These are phyloP conservation scores for Antheraea pernyi DNA, from an alignment of 1,140 invertebrate genomes.

Conservation along the genomic window DNA sequence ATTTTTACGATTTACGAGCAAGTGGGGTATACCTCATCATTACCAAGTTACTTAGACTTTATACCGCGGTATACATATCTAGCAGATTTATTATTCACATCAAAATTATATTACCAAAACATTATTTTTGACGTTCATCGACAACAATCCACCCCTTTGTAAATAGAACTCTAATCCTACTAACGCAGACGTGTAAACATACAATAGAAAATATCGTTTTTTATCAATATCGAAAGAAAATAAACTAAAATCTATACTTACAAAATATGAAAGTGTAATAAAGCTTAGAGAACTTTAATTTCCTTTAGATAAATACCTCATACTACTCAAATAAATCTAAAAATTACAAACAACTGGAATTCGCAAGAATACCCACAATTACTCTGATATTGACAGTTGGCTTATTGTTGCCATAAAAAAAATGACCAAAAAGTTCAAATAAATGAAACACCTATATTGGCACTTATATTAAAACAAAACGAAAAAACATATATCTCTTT, in stretches of 20 bases:
- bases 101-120: background rate
- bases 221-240: conserved; percentile 13
- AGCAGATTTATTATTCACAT: background rate
- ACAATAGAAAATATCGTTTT: conserved; percentile 33
- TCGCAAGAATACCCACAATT: conserved; percentile 48
- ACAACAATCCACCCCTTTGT: conserved; percentile 68
- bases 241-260: conserved; percentile 41
- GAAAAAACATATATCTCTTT: no score
- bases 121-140: conserved; percentile 1
- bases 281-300: conserved; percentile 39
- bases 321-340: conserved; percentile 59
- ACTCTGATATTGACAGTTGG: conserved; percentile 28
- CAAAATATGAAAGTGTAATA: conserved; percentile 38
- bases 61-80: background rate
- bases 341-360: conserved; percentile 46
- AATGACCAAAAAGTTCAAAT: background rate
- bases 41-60: no score
- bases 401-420: conserved; percentile 10
- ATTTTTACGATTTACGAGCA: background rate
- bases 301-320: conserved; percentile 47
- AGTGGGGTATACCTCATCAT: no score
- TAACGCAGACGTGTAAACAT: conserved; percentile 74
- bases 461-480: no score
- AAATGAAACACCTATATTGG: background rate
- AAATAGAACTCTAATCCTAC: conserved; percentile 56